These are phyloP conservation scores for Aethes cnicana DNA, from an alignment of 2,888 invertebrate genomes.

Conservation along the genomic window DNA sequence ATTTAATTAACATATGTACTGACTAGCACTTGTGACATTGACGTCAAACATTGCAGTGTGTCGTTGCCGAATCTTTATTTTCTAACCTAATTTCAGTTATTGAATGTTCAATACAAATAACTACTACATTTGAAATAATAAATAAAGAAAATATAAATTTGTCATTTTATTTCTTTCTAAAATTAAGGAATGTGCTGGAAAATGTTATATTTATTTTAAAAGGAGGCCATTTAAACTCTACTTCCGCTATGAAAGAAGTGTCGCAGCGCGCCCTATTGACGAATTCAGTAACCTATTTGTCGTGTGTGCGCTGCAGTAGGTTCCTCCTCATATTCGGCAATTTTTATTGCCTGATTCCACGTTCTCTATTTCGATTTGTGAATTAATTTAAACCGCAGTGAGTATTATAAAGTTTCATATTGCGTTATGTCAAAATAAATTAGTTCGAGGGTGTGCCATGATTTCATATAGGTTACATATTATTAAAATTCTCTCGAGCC, in stretches of 20 bases:
- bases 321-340: slow-evolving; percentile 50
- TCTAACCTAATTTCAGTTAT: neutral
- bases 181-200: too few relatives aligned
- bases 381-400: slow-evolving; percentile 59
- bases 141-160: too few relatives aligned
- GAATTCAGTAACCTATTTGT: slow-evolving; percentile 52
- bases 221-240: slow-evolving; percentile 50
- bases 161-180: neutral
- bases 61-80: slow-evolving; percentile 4
- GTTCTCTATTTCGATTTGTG: slow-evolving; percentile 60
- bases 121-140: too few relatives aligned
- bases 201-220: neutral
- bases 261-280: slow-evolving; percentile 57
- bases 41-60: slow-evolving; percentile 24
- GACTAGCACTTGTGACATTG: slow-evolving; percentile 28
- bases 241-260: slow-evolving; percentile 53
- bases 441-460: neutral
- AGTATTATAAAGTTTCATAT: slow-evolving; percentile 46
- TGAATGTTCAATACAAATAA: neutral
- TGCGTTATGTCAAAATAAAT: neutral
- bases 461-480: slow-evolving; percentile 47
- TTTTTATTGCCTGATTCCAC: slow-evolving; percentile 60
- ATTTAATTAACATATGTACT: neutral
- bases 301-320: slow-evolving; percentile 69
- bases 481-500: slow-evolving; percentile 51